Base-by-base conservation (phyloP, 2,113 vertebrate genomes). In the Corvus moneduloides region DNA sequence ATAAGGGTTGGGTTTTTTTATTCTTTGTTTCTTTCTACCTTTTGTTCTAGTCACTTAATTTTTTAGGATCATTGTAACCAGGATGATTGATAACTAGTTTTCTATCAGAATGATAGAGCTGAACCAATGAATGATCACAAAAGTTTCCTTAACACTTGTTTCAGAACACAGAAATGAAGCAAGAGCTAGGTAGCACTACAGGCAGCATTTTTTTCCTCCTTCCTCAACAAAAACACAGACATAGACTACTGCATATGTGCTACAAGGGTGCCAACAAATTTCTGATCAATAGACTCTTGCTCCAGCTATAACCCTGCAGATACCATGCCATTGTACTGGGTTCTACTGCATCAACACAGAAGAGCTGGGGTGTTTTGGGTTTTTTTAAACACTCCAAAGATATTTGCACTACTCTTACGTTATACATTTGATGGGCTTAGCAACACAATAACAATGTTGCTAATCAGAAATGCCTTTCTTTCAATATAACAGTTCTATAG, bases 221-320 rank as follows among this genome's bases (percentile, higher is more conserved):
- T 94, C 89, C 72, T 86, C 85, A 94, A 24, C 26, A 93, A 81
- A 80, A 54, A 19, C 84, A 89, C 84, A 85, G 52, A 92, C 84
- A 85, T 13, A 67, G 39, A 69, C 8, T 35, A 19, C 19, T 2
- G 2, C 39, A 14, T 54, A n/a, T 56, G 41, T 89, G 68, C 43
- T 81, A 56, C 24, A 62, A 95, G 51, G 44, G 59, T 78, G 64
- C 73, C 90, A 84, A 35, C 48, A 58, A 56, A 20, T 5, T 41
- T 82, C 56, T 59, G 35, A 48, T 4, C 58, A 16, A n/a, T 0
- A 35, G 56, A 32, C 23, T 66, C 33, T 51, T 67, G n/a, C 41
- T 51, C 21, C 22, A 59, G 32, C 35, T 35, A 27, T 10, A 52
- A 51, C 44, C 44, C 43, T 33, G 22, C 18, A 39, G 77, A 35